Percentiles rank a stretch among this genome's conserved stretches.
Conservation (phyloP, 2,888 invertebrate species). For the Pilophorus perplexus region DNA sequence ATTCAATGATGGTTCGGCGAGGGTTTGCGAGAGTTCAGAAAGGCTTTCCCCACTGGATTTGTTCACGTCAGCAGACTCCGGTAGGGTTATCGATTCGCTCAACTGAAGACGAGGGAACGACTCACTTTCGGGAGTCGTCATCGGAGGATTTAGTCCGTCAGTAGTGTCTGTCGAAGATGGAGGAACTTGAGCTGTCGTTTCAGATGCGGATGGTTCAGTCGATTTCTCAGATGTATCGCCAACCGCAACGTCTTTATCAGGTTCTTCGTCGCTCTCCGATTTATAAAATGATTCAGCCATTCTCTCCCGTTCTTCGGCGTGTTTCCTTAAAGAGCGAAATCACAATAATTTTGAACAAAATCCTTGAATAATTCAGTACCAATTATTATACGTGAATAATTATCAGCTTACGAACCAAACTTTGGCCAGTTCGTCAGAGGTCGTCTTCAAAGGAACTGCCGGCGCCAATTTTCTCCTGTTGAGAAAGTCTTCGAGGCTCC, state of each 20-base stretch:
- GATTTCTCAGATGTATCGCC: not conserved
- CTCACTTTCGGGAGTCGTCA: not conserved
- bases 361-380: not conserved
- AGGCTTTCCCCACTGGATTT: constrained; percentile 59
- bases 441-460: constrained; percentile 63
- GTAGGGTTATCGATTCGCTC: constrained; percentile 11
- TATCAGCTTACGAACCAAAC: constrained; percentile 59
- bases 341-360: not conserved
- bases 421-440: constrained; percentile 61
- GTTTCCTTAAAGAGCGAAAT: constrained; percentile 43
- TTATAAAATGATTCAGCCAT: constrained; percentile 52
- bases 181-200: not conserved
- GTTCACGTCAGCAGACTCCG: constrained; percentile 46
- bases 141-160: not conserved
- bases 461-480: constrained; percentile 55
- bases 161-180: not conserved
- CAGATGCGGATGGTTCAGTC: not conserved
- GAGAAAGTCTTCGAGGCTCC: constrained; percentile 76
- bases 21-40: too few species aligned
- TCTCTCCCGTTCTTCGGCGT: constrained; percentile 54
- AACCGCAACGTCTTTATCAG: not conserved
- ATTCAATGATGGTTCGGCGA: too few species aligned
- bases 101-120: constrained; percentile 20
- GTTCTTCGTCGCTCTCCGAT: constrained; percentile 48
- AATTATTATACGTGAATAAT: not conserved